phyloP scores from a whole-genome alignment of 1,140 invertebrate species.

The Prorops nasuta region DNA sequence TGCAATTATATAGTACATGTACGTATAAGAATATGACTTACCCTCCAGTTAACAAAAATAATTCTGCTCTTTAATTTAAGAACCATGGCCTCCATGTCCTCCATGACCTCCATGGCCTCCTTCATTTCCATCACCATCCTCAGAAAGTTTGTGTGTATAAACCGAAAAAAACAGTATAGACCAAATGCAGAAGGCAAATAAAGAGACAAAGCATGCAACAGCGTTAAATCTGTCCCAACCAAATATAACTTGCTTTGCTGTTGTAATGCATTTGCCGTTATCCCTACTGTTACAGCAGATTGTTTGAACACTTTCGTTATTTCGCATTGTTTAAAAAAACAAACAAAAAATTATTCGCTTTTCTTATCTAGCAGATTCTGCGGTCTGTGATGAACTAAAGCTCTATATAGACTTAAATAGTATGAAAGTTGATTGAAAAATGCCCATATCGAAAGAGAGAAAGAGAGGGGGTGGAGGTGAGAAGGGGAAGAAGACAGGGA shows the following conservation, averaged over 20 bases:
- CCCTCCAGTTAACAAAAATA: no score
- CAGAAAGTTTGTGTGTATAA: no score
- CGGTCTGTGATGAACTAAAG: no score
- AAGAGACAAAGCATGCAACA: constrained; percentile 14
- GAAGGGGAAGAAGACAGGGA: no score
- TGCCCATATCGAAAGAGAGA: no score
- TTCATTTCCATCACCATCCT: not conserved
- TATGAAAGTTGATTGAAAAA: no score
- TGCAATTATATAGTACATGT: no score
- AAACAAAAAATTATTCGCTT: not conserved
- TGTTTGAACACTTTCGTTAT: constrained; percentile 5
- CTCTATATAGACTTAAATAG: no score
- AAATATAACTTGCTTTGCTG: constrained; percentile 22
- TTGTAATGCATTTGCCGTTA: not conserved
- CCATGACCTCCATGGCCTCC: not conserved
- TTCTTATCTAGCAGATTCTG: no score
- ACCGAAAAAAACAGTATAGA: constrained; percentile 19
- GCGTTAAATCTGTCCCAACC: constrained; percentile 36
- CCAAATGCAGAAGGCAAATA: constrained; percentile 30
- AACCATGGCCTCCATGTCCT: not conserved
- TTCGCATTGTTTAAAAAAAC: not conserved
- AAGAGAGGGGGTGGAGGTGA: no score
- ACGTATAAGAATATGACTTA: no score
- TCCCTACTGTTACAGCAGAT: constrained; percentile 8
- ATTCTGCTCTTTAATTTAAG: no score